Conservation (phyloP, 2,113 vertebrate species). For the Gallinago media region DNA sequence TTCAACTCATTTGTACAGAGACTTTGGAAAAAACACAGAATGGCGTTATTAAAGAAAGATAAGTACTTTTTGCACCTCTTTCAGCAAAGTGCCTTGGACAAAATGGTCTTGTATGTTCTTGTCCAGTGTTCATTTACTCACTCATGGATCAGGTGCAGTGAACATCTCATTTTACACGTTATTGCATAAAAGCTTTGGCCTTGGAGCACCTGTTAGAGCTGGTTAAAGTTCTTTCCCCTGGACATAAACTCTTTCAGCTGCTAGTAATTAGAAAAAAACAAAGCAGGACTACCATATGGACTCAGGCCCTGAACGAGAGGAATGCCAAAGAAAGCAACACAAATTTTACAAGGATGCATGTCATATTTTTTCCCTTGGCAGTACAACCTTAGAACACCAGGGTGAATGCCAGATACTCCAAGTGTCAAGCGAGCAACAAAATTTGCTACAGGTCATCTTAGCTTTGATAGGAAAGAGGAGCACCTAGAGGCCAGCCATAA, state of each 20-base stretch:
- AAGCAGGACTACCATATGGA: conserved; percentile 67
- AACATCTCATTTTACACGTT: conserved; percentile 14
- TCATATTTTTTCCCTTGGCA: conserved; percentile 48
- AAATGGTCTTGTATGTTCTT: background rate
- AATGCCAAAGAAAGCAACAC: conserved; percentile 66
- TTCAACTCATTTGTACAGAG: background rate
- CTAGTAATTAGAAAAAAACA: conserved; percentile 72
- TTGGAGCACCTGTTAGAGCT: conserved; percentile 44
- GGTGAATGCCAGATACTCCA: background rate
- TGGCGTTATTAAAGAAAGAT: background rate
- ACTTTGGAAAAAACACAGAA: background rate
- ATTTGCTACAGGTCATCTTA: background rate
- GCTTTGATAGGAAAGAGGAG: background rate
- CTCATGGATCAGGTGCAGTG: background rate
- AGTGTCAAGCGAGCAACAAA: background rate
- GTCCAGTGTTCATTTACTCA: background rate
- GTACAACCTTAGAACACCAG: conserved; percentile 32
- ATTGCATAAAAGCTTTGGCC: background rate
- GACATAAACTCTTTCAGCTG: conserved; percentile 61
- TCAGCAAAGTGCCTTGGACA: background rate
- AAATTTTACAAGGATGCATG: conserved; percentile 32
- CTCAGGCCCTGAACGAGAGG: background rate
- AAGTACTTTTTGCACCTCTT: background rate
- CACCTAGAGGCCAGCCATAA: background rate
- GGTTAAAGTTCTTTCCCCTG: conserved; percentile 1